Percentiles rank a stretch among this genome's conserved stretches.
Conservation (phyloP, 2,888 invertebrate genomes). For the Heliconius erato region DNA sequence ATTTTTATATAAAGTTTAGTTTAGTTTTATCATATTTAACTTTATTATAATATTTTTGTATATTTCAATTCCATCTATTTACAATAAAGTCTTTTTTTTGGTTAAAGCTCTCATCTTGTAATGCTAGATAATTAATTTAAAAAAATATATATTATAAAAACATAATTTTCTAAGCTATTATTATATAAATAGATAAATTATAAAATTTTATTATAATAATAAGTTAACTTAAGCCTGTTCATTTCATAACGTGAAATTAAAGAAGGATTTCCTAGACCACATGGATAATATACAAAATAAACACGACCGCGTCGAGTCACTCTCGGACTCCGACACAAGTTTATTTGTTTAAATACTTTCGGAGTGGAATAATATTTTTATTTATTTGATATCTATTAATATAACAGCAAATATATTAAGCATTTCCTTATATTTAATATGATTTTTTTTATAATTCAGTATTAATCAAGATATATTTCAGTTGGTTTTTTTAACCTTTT, state of each 20-base stretch:
- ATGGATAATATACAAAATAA: slow-evolving; percentile 73
- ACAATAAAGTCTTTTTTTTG: neutral
- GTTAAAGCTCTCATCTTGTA: neutral
- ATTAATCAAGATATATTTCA: neutral
- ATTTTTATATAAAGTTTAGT: neutral
- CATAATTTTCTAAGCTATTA: neutral
- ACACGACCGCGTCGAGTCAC: slow-evolving; percentile 69
- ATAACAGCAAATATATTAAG: slow-evolving; percentile 63
- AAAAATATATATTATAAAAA: neutral
- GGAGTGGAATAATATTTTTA: slow-evolving; percentile 71
- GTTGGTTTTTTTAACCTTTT: neutral
- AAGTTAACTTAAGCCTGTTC: neutral
- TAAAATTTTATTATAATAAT: neutral
- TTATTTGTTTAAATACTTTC: slow-evolving; percentile 72
- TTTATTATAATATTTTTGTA: neutral
- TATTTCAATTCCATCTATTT: neutral
- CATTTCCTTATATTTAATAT: neutral
- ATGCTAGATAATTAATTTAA: neutral
- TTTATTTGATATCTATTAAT: slow-evolving; percentile 66
- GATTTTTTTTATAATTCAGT: neutral
- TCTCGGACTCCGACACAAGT: slow-evolving; percentile 66
- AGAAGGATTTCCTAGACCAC: slow-evolving; percentile 53
- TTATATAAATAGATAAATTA: neutral
- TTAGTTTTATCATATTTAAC: too few species aligned
- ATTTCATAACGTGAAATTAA: slow-evolving; percentile 39